Base-by-base conservation (phyloP, 1,140 invertebrate genomes). In the Brachionus asplanchnoidis region DNA sequence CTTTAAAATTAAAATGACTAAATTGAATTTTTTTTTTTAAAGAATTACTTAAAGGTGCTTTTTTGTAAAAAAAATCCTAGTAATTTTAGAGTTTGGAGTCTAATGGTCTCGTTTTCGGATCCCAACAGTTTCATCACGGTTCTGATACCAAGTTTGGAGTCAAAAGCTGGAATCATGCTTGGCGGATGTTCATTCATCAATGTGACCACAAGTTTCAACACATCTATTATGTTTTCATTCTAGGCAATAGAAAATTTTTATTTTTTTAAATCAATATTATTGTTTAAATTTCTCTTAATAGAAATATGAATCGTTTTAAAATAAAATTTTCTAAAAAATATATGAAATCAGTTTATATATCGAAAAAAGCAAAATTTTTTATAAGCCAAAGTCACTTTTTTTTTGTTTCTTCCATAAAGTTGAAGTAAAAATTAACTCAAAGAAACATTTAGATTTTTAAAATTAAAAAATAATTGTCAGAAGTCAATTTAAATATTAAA, bases 171-270 rank as follows among this genome's bases (percentile, higher is more conserved):
- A 85, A 99, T 96, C 95, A 99, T 97, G 1, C 96, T 97, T 68
- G 96, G 95, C 0, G 97, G 97, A 90, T 99, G 96, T 89, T 99
- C 97, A 5, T 95, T 95, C 95, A 99, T 97, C 50, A 99, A 91
- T 1, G 95, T 94, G 88, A 98, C 98, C 53, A 98, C 91, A 93
- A 98, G 95, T 92, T 98, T 95, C 68, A 99, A 90, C 1, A 99
- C 97, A 89, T 99, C 97, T 87, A 97, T 95, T 44, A 99, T 91
- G 91, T 99, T 99, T 90, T 99, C 97, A 91, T 99, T 97, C 94
- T 97, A 87, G 11, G 26, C 78, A 26, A 84, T 42, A 73, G 3
- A 32, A 42, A 17, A 85, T 28, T 60, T 88, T 53, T n/a, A 40
- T 36, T 60, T 20, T 46, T 42, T 23, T 17, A 77, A 17, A 42